Evolutionary conservation across 2,113 vertebrate species (phyloP).

Genomic region (Pituophis catenifer): DNA sequence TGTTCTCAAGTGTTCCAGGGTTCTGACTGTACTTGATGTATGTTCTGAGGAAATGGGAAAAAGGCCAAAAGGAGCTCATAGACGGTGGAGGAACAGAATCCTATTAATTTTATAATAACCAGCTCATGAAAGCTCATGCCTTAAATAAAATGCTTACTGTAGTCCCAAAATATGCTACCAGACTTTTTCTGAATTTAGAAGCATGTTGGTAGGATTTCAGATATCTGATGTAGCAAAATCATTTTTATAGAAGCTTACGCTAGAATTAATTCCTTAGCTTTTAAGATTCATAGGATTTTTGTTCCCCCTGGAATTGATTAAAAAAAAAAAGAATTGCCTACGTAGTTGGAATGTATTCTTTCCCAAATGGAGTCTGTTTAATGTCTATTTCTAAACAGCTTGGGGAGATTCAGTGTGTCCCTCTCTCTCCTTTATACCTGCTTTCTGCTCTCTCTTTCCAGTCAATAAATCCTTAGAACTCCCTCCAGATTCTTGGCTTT

Average conservation of each 20-base stretch:
- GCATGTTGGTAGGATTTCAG: background rate
- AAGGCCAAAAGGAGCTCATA: background rate
- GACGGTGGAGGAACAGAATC: background rate
- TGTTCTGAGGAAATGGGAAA: background rate
- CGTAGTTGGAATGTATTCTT: background rate
- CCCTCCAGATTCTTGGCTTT: conserved; percentile 1
- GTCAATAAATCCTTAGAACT: background rate
- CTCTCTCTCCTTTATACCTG: background rate
- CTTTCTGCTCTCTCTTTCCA: background rate
- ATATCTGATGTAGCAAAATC: background rate
- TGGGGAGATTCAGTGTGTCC: background rate
- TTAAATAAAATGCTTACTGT: background rate
- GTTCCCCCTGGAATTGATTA: background rate
- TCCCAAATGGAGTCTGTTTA: background rate
- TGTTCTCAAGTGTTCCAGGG: background rate
- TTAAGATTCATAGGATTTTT: background rate
- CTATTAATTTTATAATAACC: background rate
- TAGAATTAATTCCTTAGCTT: background rate
- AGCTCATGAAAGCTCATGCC: background rate
- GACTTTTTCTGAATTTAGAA: background rate
- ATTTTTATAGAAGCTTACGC: background rate
- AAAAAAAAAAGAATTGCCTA: background rate
- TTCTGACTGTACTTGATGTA: background rate
- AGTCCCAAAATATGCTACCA: background rate
- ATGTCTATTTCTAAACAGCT: background rate